Evolutionary conservation across 2,797 vertebrate genomes (phyloP).

Genomic region (Gambelia wislizenii): DNA sequence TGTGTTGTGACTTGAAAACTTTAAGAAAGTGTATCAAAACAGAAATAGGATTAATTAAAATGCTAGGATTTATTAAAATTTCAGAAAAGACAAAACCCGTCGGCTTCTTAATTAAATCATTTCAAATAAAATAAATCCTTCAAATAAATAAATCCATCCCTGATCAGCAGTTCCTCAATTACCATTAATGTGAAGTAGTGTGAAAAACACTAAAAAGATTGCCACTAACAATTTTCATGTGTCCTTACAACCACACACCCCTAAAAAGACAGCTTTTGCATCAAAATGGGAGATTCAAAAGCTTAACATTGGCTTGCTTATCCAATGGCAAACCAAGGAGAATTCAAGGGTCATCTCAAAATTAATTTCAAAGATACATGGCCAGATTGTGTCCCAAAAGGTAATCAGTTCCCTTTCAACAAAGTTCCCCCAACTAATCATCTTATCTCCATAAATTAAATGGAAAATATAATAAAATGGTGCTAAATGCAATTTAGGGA

Average conservation of each 20-base stretch:
- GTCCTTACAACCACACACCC: not conserved
- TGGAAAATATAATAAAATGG: not conserved
- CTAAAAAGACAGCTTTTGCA: not conserved
- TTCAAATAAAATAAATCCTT: not conserved
- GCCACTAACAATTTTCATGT: not conserved
- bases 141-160: not conserved
- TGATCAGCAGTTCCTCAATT: not conserved
- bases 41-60: not conserved
- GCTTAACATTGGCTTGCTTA: not conserved
- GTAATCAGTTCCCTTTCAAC: not conserved
- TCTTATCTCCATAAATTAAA: not conserved
- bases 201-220: not conserved
- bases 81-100: not conserved
- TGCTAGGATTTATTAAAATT: not conserved
- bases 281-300: not conserved
- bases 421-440: not conserved
- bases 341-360: not conserved
- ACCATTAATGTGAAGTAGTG: not conserved
- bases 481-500: not conserved
- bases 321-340: not conserved
- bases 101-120: not conserved
- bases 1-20: not conserved
- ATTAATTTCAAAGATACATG: not conserved
- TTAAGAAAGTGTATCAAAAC: not conserved
- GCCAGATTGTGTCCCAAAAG: not conserved